Evolutionary conservation across 2,888 invertebrate species (phyloP).

Genomic region (Invenusta paracnida): DNA sequence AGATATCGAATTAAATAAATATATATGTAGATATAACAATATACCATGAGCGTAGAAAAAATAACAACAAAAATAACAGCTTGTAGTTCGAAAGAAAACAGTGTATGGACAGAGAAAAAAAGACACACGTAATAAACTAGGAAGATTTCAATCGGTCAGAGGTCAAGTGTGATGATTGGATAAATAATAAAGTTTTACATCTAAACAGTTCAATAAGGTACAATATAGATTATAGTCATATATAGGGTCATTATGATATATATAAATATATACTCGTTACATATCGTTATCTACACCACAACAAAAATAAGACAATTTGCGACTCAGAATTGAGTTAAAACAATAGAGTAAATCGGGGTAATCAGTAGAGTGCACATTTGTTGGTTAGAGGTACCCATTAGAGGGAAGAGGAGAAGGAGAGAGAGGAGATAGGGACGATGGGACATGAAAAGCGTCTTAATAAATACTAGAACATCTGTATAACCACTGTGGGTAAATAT

Average conservation of each 20-base stretch:
- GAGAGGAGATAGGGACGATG: no score
- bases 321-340: not conserved
- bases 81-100: conserved; percentile 19
- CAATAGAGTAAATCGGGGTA: conserved; percentile 9
- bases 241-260: not conserved
- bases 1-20: conserved; percentile 21
- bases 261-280: no score
- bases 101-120: not conserved
- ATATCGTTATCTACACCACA: not conserved
- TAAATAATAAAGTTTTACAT: not conserved
- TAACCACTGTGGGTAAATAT: no score
- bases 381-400: not conserved
- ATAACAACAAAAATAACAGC: conserved; percentile 29
- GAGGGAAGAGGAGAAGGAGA: not conserved
- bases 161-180: not conserved
- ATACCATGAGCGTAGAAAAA: conserved; percentile 17
- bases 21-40: not conserved
- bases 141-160: not conserved
- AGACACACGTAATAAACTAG: conserved; percentile 19
- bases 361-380: conserved; percentile 8
- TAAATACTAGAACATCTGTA: no score
- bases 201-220: no score
- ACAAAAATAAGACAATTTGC: conserved; percentile 29
- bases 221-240: not conserved
- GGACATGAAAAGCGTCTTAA: no score